Evolutionary conservation across 1,140 invertebrate genomes (phyloP).

Genomic region (Heliothis subflexa): DNA sequence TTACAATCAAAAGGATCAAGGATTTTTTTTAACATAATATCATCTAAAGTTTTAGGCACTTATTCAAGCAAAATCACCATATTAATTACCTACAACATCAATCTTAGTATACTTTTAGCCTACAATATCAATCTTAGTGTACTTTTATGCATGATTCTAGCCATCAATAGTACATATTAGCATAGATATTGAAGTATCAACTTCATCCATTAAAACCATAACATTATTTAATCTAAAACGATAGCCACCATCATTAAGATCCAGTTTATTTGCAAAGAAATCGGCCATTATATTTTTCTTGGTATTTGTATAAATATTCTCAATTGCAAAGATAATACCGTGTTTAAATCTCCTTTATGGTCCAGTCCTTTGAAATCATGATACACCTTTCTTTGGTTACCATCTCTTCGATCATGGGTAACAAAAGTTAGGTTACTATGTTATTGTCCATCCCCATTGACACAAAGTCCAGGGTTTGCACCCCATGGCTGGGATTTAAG

Average conservation of each 20-base stretch:
- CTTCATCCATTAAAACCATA: no score
- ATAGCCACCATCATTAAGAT: not conserved
- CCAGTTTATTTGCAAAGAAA: not conserved
- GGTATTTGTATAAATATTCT: not conserved
- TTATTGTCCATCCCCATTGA: conserved; percentile 34
- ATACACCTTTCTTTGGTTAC: not conserved
- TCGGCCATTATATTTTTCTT: not conserved
- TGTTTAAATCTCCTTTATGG: not conserved
- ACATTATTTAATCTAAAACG: no score
- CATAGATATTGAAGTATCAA: not conserved
- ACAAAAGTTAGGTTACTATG: conserved; percentile 31
- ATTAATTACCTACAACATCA: no score
- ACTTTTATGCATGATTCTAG: not conserved
- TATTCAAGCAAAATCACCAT: no score
- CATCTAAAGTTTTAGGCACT: no score
- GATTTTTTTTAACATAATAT: no score
- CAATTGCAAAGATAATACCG: not conserved
- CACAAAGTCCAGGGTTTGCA: not conserved
- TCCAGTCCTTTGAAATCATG: not conserved
- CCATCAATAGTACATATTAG: not conserved
- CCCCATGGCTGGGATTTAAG: conserved; percentile 4
- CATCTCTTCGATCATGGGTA: not conserved
- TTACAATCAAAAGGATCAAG: no score
- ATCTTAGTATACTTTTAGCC: not conserved
- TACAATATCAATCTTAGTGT: not conserved